Percentiles rank a stretch among this genome's conserved stretches.
Conservation (phyloP, 2,888 invertebrate species). For the Lepidocyrtoides sp. region DNA sequence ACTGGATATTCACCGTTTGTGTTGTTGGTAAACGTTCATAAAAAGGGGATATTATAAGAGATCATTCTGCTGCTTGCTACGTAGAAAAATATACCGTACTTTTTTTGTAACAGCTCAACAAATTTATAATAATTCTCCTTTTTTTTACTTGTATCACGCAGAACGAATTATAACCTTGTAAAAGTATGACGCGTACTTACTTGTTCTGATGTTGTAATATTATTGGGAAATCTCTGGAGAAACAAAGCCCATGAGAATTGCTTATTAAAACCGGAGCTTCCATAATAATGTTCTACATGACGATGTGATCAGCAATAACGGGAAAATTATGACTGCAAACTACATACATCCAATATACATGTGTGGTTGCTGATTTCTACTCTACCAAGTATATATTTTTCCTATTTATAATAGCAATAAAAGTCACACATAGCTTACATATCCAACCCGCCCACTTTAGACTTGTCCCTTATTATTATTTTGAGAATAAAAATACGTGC, state of each 20-base stretch:
- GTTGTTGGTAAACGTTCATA: background rate
- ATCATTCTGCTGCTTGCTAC: background rate
- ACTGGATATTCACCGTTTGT: background rate
- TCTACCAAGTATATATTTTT: background rate
- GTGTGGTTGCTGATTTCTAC: background rate
- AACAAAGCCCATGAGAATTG: constrained; percentile 57
- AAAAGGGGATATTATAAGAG: background rate
- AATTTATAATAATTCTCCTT: background rate
- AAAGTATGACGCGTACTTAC: background rate
- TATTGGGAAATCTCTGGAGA: constrained; percentile 28
- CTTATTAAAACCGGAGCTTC: constrained; percentile 60
- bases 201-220: background rate
- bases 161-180: background rate
- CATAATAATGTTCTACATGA: background rate
- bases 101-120: background rate
- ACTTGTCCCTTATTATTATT: constrained; percentile 57
- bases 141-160: background rate
- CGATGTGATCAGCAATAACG: constrained; percentile 26
- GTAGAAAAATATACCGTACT: background rate
- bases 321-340: background rate
- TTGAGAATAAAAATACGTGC: constrained; percentile 63
- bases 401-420: background rate
- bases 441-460: constrained; percentile 58
- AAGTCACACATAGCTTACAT: constrained; percentile 5
- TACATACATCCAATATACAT: background rate